These are phyloP conservation scores for Orbicella faveolata DNA, from an alignment of 64 coral and sea anemone genomes.

Conservation along the genomic window DNA sequence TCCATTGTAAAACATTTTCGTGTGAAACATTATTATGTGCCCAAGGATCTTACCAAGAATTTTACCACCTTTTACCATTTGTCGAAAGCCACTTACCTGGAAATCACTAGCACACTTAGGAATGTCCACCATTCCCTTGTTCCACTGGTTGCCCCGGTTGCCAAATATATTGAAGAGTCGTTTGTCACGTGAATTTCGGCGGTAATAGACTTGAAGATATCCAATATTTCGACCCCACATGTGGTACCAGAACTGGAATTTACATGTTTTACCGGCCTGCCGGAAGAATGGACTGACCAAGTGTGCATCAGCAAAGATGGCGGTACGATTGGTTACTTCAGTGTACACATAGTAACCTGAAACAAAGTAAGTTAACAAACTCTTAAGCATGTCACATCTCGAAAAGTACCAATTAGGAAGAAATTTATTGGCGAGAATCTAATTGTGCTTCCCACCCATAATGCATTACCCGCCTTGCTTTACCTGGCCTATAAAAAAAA, in stretches of 20 bases:
- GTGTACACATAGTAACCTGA: constrained; percentile 90
- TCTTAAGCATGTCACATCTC: too few relatives aligned
- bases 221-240: constrained; percentile 85
- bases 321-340: constrained; percentile 70
- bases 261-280: constrained; percentile 77
- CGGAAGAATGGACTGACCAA: constrained; percentile 86
- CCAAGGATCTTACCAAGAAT: too few relatives aligned
- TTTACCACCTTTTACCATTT: too few relatives aligned
- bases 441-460: too few relatives aligned
- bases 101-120: constrained; percentile 83
- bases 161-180: constrained; percentile 60
- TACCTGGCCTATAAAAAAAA: too few relatives aligned
- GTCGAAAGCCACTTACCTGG: constrained; percentile 31
- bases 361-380: background rate
- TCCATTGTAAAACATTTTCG: too few relatives aligned
- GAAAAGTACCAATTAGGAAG: too few relatives aligned
- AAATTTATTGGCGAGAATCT: too few relatives aligned
- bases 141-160: constrained; percentile 74
- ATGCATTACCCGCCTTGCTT: too few relatives aligned
- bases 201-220: constrained; percentile 58
- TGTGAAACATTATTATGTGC: too few relatives aligned
- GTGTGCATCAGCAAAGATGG: constrained; percentile 70
- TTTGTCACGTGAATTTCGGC: constrained; percentile 71
- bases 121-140: constrained; percentile 44
- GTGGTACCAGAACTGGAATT: constrained; percentile 95